Base-by-base conservation (phyloP, 1,140 invertebrate species). In the Nautilus pompilius region DNA sequence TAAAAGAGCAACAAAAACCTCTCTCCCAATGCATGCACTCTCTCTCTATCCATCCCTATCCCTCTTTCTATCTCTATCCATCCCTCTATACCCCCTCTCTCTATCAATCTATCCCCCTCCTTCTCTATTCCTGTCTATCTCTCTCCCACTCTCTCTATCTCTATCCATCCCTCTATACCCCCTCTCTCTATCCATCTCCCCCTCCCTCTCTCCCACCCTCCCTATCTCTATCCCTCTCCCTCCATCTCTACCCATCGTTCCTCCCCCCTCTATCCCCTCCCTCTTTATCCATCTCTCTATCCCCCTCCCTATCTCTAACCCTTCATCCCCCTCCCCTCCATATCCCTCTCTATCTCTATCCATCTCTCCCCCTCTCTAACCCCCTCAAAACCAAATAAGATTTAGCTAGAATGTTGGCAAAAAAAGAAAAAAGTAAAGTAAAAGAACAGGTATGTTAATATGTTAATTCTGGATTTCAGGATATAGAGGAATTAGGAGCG, bases 231-330 rank as follows among this genome's bases (percentile, higher is more conserved):
- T 61, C 36, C 26, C 67, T 65, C 28, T 64, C 63, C 29, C 48
- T 51, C 53, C 73, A 66, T 57, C 62, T 60, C 32, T 77, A 70
- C 58, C 74, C 36, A 51, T 75, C 26, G 29, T 61, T 61, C 58
- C 67, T n/a, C n/a, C n/a, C n/a, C n/a, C n/a, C n/a, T n/a, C n/a
- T n/a, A n/a, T n/a, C n/a, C n/a, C 77, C 57, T 81, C 77, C 56
- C 79, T 77, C 59, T 78, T 71, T 32, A 81, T 26, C 63, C 67
- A 73, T 17, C 72, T 54, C 5, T 78, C 77, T 13, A 70, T 68
- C 60, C 72, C 67, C 46, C 78, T 58, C 6, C 76, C 55, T 33
- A 76, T 69, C 48, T 79, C 78, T 41, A 65, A 70, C 62, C 79
- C 76, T 54, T 72, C 57, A 36, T 79, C 73, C 20, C 78, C 71